Evolutionary conservation across 1,140 invertebrate species (phyloP).

Genomic region (fruit fly (Drosophila melanogaster)): DNA sequence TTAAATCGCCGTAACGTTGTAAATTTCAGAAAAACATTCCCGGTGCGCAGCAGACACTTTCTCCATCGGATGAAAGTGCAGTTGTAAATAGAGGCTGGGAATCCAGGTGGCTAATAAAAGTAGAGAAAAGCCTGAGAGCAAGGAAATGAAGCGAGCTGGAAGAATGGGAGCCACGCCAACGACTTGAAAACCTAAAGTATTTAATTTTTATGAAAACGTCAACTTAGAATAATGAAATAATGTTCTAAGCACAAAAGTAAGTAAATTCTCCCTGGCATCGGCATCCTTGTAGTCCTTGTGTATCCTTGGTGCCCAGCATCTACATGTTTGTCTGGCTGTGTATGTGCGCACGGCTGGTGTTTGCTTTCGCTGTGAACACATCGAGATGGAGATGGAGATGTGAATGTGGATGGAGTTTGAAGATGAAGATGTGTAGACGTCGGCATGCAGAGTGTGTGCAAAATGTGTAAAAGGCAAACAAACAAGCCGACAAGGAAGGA

Average conservation of each 20-base stretch:
- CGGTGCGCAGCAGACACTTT: conserved; percentile 1
- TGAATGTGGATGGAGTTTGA: neutral
- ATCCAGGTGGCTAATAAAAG: conserved; percentile 22
- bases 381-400: neutral
- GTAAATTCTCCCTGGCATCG: conserved; percentile 41
- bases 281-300: conserved; percentile 11
- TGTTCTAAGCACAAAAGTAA: conserved; percentile 45
- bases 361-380: conserved; percentile 40
- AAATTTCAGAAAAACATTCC: conserved; percentile 10
- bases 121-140: neutral
- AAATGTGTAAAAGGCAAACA: conserved; percentile 58
- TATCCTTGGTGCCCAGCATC: conserved; percentile 21
- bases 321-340: neutral
- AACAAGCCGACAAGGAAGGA: conserved; percentile 52
- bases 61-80: neutral
- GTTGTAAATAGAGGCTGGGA: neutral
- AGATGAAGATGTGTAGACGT: neutral
- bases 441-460: conserved; percentile 61
- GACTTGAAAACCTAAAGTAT: conserved; percentile 43
- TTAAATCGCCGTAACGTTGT: neutral
- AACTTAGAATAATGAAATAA: conserved; percentile 70
- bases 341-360: conserved; percentile 38
- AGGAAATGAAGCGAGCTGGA: conserved; percentile 2
- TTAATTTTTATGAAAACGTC: conserved; percentile 78
- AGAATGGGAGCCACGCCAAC: neutral